Conservation (phyloP, 2,888 invertebrate species). For the Ctenicera cuprea region DNA sequence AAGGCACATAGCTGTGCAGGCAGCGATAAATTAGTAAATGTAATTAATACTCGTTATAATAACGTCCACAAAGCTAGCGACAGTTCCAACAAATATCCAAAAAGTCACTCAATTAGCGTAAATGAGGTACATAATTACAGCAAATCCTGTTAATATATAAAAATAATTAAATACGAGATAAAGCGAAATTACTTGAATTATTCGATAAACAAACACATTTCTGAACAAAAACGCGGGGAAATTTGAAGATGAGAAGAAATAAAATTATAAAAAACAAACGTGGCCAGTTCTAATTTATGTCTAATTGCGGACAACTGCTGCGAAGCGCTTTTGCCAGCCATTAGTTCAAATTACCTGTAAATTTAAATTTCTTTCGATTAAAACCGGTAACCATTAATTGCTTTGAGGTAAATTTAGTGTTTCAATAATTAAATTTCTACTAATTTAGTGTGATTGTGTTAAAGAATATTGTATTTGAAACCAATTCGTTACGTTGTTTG, state of each 20-base stretch:
- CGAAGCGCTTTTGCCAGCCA: conserved; percentile 23
- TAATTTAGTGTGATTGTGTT: conserved; percentile 30
- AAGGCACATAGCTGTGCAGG: background rate
- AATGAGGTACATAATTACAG: conserved; percentile 18
- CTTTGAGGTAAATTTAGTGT: conserved; percentile 27
- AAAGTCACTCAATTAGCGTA: conserved; percentile 17
- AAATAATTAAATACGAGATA: conserved; percentile 21
- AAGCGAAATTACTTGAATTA: background rate
- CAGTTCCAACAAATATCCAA: background rate
- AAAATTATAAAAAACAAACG: background rate
- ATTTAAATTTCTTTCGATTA: conserved; percentile 32
- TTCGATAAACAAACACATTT: conserved; percentile 10
- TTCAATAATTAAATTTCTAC: conserved; percentile 36
- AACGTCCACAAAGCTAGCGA: conserved; percentile 4
- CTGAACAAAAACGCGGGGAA: background rate
- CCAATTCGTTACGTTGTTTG: conserved; percentile 29
- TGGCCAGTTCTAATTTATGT: conserved; percentile 16
- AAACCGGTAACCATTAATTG: conserved; percentile 29
- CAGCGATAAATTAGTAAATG: conserved; percentile 2
- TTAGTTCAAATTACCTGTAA: conserved; percentile 34
- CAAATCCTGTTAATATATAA: background rate
- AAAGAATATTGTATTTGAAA: conserved; percentile 13
- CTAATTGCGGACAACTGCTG: conserved; percentile 28
- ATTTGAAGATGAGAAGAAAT: background rate
- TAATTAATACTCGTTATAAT: conserved; percentile 17